These are phyloP conservation scores for Heliconius hermathena DNA, from an alignment of 1,140 invertebrate species.

Conservation along the genomic window DNA sequence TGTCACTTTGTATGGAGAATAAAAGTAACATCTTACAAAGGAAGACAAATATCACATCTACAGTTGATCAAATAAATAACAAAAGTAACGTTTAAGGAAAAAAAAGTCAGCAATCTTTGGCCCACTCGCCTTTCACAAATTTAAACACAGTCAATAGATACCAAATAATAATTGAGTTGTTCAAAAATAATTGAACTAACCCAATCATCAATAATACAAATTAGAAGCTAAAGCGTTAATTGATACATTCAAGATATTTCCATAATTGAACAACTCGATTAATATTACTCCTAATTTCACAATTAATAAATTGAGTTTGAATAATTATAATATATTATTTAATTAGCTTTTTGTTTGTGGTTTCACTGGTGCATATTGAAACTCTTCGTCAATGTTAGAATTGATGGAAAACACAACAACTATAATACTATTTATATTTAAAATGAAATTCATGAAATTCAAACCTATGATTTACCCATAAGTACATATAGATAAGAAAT, in stretches of 20 bases:
- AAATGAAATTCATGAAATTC: too few species aligned
- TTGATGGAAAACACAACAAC: too few species aligned
- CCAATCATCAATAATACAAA: slow-evolving; percentile 4
- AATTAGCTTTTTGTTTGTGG: neutral
- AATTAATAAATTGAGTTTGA: slow-evolving; percentile 3
- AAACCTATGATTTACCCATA: too few species aligned
- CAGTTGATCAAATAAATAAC: neutral
- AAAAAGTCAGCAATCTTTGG: neutral
- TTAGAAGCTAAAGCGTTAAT: slow-evolving; percentile 3
- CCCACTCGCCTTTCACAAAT: neutral
- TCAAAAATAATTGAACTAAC: slow-evolving; percentile 6
- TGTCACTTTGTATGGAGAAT: too few species aligned
- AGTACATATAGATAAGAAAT: too few species aligned
- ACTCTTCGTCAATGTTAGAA: too few species aligned
- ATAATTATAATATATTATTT: neutral
- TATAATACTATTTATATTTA: too few species aligned
- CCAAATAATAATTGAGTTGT: neutral
- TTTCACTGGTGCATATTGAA: neutral
- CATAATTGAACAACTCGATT: slow-evolving; percentile 14
- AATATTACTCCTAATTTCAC: neutral
- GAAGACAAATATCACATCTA: too few species aligned
- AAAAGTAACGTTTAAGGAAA: neutral
- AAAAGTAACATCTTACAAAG: too few species aligned
- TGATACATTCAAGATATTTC: slow-evolving; percentile 14
- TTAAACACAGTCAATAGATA: neutral